Conservation (phyloP, 2,113 vertebrate genomes). For the Strix uralensis region DNA sequence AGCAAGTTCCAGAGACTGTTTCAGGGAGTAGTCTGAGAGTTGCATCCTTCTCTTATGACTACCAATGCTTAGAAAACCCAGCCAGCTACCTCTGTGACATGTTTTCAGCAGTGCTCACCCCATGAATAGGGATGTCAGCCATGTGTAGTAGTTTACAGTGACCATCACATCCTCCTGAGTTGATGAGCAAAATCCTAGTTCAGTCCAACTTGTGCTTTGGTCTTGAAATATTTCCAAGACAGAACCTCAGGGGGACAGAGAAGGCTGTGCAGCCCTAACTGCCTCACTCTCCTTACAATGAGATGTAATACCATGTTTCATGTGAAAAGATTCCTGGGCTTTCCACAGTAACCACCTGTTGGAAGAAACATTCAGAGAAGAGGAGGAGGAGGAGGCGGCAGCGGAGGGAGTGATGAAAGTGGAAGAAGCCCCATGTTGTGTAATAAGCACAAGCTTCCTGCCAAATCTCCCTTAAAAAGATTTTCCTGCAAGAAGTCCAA, state of each 20-base stretch:
- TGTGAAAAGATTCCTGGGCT: background rate
- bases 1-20: background rate
- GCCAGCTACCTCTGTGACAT: background rate
- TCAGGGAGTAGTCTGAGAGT: background rate
- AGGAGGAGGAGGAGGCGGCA: background rate
- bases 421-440: background rate
- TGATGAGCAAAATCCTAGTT: background rate
- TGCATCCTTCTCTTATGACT: background rate
- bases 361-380: background rate
- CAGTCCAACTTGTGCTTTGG: background rate
- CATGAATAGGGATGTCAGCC: background rate
- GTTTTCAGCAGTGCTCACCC: background rate
- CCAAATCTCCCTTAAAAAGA: background rate
- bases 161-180: background rate
- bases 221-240: background rate
- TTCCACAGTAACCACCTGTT: background rate
- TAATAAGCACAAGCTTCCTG: background rate
- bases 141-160: background rate
- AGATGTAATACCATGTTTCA: background rate
- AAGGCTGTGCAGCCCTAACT: background rate
- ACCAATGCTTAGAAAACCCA: background rate
- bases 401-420: background rate
- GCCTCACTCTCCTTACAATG: background rate
- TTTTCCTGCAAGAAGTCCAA: background rate
- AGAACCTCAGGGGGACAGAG: background rate